Base-by-base conservation (phyloP, 2,797 vertebrate species). In the Gobio occitaniae region DNA sequence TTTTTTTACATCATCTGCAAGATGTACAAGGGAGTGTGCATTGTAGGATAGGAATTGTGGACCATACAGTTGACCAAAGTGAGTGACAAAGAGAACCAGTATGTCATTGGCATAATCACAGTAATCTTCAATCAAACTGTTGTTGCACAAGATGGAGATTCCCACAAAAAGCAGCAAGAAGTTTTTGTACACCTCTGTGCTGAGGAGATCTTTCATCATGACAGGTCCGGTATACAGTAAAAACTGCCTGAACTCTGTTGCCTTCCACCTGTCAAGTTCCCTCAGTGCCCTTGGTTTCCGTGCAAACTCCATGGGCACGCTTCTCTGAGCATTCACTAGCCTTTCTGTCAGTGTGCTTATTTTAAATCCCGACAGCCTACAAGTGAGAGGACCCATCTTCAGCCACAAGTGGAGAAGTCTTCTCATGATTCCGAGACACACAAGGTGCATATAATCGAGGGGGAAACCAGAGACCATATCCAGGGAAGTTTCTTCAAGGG, bases 161-260 rank as follows among this genome's bases (percentile, higher is more conserved):
- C n/a, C n/a, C n/a, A n/a, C n/a, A n/a, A n/a, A n/a, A n/a, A n/a
- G n/a, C n/a, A n/a, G n/a, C n/a, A n/a, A n/a, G n/a, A n/a, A n/a
- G n/a, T n/a, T n/a, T n/a, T n/a, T n/a, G n/a, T n/a, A n/a, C n/a
- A n/a, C n/a, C n/a, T n/a, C n/a, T n/a, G n/a, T n/a, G n/a, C n/a
- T n/a, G n/a, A n/a, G n/a, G n/a, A n/a, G n/a, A n/a, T n/a, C n/a
- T n/a, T n/a, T n/a, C n/a, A n/a, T n/a, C n/a, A n/a, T n/a, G n/a
- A n/a, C n/a, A n/a, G n/a, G n/a, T n/a, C n/a, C n/a, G n/a, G n/a
- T n/a, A n/a, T n/a, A n/a, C 36, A 71, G 12, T 38, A 47, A 70
- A 86, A 70, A 75, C 25, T 69, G 78, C 72, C 41, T 59, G 11
- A 61, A 79, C 69, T 84, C 52, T 72, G 68, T 79, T 21, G 78